These are phyloP conservation scores for Andrena trimmerana DNA, from an alignment of 2,888 invertebrate genomes.

Conservation along the genomic window DNA sequence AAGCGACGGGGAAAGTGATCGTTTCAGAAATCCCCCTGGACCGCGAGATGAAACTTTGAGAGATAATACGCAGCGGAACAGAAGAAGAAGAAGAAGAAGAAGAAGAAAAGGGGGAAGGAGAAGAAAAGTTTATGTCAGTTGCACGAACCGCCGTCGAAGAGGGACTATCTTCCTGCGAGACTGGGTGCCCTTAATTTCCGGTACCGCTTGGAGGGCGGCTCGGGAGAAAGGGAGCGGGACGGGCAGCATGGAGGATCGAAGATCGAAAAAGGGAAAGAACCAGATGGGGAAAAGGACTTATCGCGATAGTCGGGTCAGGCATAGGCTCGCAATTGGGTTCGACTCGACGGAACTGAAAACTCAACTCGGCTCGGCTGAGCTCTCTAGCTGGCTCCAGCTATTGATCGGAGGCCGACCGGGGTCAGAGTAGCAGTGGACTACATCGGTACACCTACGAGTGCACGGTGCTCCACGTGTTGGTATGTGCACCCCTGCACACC, in stretches of 20 bases:
- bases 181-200: constrained; percentile 58
- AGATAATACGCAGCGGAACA: neutral
- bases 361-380: constrained; percentile 79
- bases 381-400: constrained; percentile 81
- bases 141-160: constrained; percentile 1
- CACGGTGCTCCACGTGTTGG: constrained; percentile 67
- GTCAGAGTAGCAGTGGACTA: constrained; percentile 84
- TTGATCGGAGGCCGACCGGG: constrained; percentile 85
- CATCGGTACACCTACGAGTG: constrained; percentile 78
- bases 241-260: constrained; percentile 9
- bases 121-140: constrained; percentile 12
- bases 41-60: neutral
- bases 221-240: neutral
- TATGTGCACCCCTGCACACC: constrained; percentile 73
- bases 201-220: constrained; percentile 25
- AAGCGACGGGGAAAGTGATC: neutral
- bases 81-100: neutral
- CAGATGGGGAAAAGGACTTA: constrained; percentile 22
- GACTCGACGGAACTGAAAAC: constrained; percentile 76
- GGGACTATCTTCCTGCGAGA: neutral
- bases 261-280: constrained; percentile 1
- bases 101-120: neutral
- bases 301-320: constrained; percentile 36
- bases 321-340: constrained; percentile 72
- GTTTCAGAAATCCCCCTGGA: neutral